A percentile compares a stretch with the other conserved stretches of the same genome.
Conservation (phyloP, 1,140 invertebrate genomes). For the Sitobion miscanthi region DNA sequence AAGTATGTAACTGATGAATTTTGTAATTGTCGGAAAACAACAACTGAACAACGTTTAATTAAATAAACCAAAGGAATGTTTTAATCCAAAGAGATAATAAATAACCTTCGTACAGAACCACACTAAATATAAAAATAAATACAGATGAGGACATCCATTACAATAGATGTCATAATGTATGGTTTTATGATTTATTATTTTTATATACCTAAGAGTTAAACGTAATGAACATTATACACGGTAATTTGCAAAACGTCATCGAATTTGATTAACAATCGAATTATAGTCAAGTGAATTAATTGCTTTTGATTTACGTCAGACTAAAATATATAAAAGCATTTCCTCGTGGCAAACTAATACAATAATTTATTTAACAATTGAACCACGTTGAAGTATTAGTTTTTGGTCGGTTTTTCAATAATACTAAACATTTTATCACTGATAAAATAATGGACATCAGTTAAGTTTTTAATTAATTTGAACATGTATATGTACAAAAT, state of each 20-base stretch:
- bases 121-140: slow-evolving; percentile 30
- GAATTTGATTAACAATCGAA: neutral
- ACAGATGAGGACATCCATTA: slow-evolving; percentile 31
- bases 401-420: slow-evolving; percentile 11
- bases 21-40: neutral
- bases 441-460: neutral
- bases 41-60: neutral
- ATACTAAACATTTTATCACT: neutral
- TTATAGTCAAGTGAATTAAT: neutral
- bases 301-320: neutral
- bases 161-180: slow-evolving; percentile 21
- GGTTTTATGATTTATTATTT: slow-evolving; percentile 29
- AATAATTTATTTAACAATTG: neutral
- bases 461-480: neutral
- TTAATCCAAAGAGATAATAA: slow-evolving; percentile 21
- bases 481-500: neutral
- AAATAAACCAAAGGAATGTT: neutral
- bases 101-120: neutral
- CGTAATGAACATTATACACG: neutral
- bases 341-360: neutral
- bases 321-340: neutral
- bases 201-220: neutral
- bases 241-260: slow-evolving; percentile 1
- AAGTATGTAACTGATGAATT: neutral
- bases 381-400: neutral